These are phyloP conservation scores for Drosophila sordidula DNA, from an alignment of 2,888 invertebrate genomes.

Conservation along the genomic window DNA sequence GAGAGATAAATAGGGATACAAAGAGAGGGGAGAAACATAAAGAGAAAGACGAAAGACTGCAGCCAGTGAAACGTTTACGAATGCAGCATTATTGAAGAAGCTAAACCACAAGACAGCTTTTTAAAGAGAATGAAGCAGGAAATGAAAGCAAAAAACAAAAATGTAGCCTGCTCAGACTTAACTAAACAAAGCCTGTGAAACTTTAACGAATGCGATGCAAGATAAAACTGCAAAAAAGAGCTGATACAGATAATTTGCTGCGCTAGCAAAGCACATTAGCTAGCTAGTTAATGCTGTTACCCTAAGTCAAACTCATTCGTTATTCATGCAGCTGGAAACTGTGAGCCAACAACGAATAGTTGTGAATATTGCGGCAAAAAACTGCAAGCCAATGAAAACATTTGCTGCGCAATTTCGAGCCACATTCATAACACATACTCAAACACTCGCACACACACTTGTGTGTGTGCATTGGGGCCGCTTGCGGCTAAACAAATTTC, in stretches of 20 bases:
- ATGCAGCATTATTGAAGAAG: neutral
- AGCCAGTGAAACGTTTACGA: neutral
- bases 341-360: conserved; percentile 11
- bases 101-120: too few relatives aligned
- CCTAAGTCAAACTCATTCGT: neutral
- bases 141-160: too few relatives aligned
- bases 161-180: too few relatives aligned
- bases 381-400: conserved; percentile 33
- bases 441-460: neutral
- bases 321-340: conserved; percentile 1
- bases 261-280: neutral
- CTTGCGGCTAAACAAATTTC: conserved; percentile 73
- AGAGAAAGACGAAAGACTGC: neutral
- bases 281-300: neutral
- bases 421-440: conserved; percentile 19
- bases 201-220: neutral
- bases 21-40: too few relatives aligned
- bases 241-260: neutral
- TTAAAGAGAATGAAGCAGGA: too few relatives aligned
- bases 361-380: conserved; percentile 19
- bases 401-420: conserved; percentile 28
- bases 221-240: neutral
- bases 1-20: too few relatives aligned
- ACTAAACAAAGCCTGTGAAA: neutral
- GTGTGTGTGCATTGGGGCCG: conserved; percentile 1